A percentile compares a stretch with the other conserved stretches of the same genome.
phyloP scores from a whole-genome alignment of 2,888 invertebrate species.

The Erebia epiphron region DNA sequence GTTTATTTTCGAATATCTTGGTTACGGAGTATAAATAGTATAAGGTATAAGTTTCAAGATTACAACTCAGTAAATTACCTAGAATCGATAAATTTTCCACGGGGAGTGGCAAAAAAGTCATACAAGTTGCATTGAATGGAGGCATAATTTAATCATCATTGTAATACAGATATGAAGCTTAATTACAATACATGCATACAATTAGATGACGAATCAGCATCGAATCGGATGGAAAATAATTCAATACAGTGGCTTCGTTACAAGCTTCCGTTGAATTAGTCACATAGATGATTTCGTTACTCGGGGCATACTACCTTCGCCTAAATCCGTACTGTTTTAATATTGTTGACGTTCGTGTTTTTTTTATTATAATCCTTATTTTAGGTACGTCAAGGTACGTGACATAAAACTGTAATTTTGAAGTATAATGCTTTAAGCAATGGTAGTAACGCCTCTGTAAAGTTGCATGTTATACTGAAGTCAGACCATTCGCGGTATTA shows the following conservation, averaged over 20 bases:
- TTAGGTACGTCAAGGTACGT: no score
- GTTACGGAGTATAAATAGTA: no score
- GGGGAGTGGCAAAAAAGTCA: not conserved
- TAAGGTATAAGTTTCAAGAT: no score
- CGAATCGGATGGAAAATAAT: constrained; percentile 35
- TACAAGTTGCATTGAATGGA: not conserved
- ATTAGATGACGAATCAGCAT: constrained; percentile 42
- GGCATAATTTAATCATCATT: constrained; percentile 8
- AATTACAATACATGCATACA: constrained; percentile 35
- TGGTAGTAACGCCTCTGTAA: not conserved
- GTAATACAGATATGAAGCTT: constrained; percentile 27
- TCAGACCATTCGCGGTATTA: no score
- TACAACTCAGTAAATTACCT: not conserved
- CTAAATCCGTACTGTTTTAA: no score
- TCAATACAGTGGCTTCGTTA: constrained; percentile 6
- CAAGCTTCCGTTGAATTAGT: constrained; percentile 21
- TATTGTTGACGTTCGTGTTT: no score
- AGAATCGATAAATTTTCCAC: not conserved
- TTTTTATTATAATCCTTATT: no score
- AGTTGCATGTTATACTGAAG: not conserved
- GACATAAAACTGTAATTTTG: no score
- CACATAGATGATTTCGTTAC: not conserved
- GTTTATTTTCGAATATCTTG: no score
- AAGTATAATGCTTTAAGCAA: no score
- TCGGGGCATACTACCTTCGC: not conserved